phyloP scores from a whole-genome alignment of 2,113 vertebrate genomes.

The Grammomys surdaster region DNA sequence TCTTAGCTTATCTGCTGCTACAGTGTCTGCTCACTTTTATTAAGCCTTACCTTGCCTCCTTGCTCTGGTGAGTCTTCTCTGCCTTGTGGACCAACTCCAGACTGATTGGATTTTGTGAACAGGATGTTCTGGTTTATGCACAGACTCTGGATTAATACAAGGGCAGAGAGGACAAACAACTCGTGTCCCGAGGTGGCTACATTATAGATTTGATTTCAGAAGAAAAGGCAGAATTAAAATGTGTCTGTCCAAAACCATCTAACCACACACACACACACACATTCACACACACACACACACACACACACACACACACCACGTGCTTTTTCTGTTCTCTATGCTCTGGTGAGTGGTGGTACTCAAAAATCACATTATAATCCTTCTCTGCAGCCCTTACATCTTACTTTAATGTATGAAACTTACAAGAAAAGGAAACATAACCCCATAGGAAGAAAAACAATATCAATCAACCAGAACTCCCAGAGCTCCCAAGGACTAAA shows the following conservation, averaged over 20 bases:
- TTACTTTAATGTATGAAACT: conserved; percentile 80
- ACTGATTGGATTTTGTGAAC: conserved; percentile 86
- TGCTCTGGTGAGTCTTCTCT: conserved; percentile 86
- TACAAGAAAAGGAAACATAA: conserved; percentile 77
- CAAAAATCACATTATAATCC: conserved; percentile 76
- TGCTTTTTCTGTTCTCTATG: conserved; percentile 76
- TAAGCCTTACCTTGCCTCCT: conserved; percentile 91
- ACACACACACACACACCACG: background rate
- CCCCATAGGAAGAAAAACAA: too few species aligned
- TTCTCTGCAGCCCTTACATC: conserved; percentile 80
- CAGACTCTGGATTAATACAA: conserved; percentile 87
- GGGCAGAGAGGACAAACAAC: conserved; percentile 88
- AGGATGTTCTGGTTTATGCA: conserved; percentile 88
- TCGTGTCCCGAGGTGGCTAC: conserved; percentile 82
- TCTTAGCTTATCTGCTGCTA: conserved; percentile 87
- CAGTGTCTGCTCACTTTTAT: conserved; percentile 88
- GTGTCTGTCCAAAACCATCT: conserved; percentile 79
- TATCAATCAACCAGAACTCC: too few species aligned
- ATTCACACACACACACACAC: too few species aligned
- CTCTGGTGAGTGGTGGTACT: conserved; percentile 75
- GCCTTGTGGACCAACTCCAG: conserved; percentile 84
- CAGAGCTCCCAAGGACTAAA: too few species aligned
- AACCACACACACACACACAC: conserved; percentile 51
- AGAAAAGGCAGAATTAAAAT: conserved; percentile 83
- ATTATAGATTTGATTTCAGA: conserved; percentile 85